These are phyloP conservation scores for Aphodius granarius DNA, from an alignment of 2,888 invertebrate species.

Conservation along the genomic window DNA sequence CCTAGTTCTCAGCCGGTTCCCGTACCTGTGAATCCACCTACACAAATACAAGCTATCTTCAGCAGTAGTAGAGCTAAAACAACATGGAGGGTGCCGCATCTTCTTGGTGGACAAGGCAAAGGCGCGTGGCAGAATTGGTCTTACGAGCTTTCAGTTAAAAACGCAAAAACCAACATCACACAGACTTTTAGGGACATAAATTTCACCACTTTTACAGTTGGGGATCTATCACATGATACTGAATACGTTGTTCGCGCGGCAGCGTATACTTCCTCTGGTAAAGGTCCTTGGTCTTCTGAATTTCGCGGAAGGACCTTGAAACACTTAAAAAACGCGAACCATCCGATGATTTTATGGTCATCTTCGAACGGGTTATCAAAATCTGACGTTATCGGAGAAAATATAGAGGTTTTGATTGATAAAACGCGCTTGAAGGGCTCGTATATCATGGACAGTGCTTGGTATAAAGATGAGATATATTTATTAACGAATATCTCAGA, in stretches of 20 bases:
- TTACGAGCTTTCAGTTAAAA: conserved; percentile 72
- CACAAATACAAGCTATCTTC: conserved; percentile 79
- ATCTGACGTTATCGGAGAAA: conserved; percentile 81
- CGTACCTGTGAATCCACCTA: conserved; percentile 77
- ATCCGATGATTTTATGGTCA: conserved; percentile 73
- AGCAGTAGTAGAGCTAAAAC: conserved; percentile 75
- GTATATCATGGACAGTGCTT: conserved; percentile 72
- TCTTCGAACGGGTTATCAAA: conserved; percentile 74
- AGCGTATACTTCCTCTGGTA: conserved; percentile 74
- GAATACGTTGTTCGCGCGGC: conserved; percentile 79
- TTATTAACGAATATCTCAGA: conserved; percentile 74
- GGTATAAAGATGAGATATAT: conserved; percentile 75
- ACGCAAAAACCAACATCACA: conserved; percentile 53
- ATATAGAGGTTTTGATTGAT: conserved; percentile 69
- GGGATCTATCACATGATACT: conserved; percentile 71
- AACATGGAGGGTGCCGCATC: conserved; percentile 80
- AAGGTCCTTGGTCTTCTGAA: conserved; percentile 79
- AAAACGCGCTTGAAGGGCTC: conserved; percentile 62
- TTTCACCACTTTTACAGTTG: conserved; percentile 66
- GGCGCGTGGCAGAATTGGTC: conserved; percentile 76
- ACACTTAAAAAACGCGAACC: conserved; percentile 56
- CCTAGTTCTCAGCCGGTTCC: conserved; percentile 78
- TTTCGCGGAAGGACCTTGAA: conserved; percentile 72
- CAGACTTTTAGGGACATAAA: conserved; percentile 57
- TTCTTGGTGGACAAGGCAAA: conserved; percentile 69